Conservation (phyloP, 2,113 vertebrate species). For the Cyprinodon variegatus region DNA sequence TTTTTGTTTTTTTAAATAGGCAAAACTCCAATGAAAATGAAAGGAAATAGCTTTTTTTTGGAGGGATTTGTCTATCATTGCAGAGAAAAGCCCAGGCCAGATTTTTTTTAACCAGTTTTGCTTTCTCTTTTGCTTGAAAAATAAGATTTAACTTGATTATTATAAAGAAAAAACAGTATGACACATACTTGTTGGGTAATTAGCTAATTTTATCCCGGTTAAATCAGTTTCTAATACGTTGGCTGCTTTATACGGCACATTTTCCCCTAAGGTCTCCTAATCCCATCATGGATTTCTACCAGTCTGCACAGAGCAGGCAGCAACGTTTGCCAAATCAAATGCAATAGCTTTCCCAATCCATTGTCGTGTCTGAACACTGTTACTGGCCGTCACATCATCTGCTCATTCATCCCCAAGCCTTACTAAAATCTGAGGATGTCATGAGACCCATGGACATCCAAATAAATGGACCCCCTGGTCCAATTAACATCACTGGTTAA, state of each 20-base stretch:
- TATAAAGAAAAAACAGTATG: neutral
- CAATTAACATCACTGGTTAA: constrained; percentile 32
- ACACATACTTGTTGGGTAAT: neutral
- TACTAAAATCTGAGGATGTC: neutral
- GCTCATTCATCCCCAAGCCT: constrained; percentile 4
- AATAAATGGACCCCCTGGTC: constrained; percentile 24
- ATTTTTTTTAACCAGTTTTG: too few relatives aligned
- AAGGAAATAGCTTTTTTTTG: too few relatives aligned
- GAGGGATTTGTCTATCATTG: too few relatives aligned
- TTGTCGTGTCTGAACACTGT: constrained; percentile 13
- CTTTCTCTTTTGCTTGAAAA: too few relatives aligned
- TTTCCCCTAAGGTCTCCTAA: constrained; percentile 48
- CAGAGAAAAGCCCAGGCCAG: too few relatives aligned
- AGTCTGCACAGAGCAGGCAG: constrained; percentile 24
- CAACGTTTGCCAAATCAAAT: constrained; percentile 31
- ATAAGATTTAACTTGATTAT: neutral
- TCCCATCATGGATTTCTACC: constrained; percentile 29
- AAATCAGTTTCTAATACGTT: constrained; percentile 35
- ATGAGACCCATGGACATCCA: constrained; percentile 5
- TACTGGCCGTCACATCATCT: constrained; percentile 4
- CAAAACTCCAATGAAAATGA: too few relatives aligned
- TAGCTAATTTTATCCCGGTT: constrained; percentile 11
- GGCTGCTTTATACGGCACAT: constrained; percentile 29
- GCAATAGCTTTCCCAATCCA: constrained; percentile 30
- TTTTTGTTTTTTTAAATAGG: too few relatives aligned